Evolutionary conservation across 2,797 vertebrate genomes (phyloP).

Genomic region (Tarsius wallacei): DNA sequence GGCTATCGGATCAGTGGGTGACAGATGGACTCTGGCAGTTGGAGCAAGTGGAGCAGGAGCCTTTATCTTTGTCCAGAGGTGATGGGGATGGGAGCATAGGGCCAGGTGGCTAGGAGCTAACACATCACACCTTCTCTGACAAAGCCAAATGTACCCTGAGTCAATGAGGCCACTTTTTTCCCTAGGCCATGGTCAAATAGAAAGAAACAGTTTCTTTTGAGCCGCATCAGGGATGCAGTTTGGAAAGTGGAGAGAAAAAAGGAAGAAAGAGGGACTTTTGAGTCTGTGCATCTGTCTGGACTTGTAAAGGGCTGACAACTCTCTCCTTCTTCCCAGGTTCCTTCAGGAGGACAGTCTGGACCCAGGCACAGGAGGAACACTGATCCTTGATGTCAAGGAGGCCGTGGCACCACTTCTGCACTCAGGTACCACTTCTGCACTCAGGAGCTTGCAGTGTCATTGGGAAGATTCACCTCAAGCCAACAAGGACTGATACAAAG

Average conservation of each 20-base stretch:
- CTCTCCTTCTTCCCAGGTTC: neutral
- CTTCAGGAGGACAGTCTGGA: neutral
- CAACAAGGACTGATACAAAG: neutral
- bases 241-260: conserved; percentile 1
- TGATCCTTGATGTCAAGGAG: neutral
- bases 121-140: neutral
- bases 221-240: neutral
- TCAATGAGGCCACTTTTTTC: neutral
- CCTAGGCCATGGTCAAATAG: neutral
- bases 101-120: neutral
- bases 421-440: neutral
- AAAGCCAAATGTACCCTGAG: neutral
- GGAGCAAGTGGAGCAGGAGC: neutral
- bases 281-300: neutral
- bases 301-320: neutral
- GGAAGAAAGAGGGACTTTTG: neutral
- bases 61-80: neutral
- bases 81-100: neutral
- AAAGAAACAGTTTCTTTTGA: neutral
- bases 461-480: neutral
- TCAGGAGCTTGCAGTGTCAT: neutral
- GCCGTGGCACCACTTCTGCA: neutral
- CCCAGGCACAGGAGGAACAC: neutral
- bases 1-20: neutral
- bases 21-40: neutral